Evolutionary conservation across 2,797 vertebrate genomes (phyloP).

Genomic region (Xiphophorus birchmanni): DNA sequence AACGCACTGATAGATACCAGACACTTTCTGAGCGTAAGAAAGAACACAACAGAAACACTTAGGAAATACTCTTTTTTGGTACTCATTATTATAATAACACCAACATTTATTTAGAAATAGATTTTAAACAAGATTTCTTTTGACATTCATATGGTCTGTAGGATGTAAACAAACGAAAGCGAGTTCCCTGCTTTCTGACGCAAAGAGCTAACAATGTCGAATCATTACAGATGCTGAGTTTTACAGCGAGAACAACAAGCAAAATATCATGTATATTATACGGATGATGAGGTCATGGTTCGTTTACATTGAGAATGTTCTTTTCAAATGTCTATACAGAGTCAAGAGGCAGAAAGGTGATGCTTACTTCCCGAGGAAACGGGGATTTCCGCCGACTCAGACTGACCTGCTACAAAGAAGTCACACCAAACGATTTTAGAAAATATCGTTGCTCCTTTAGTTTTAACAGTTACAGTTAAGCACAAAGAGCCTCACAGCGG

Average conservation of each 20-base stretch:
- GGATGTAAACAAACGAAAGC: conserved; percentile 79
- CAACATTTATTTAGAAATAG: conserved; percentile 63
- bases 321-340: conserved; percentile 51
- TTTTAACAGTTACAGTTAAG: conserved; percentile 57
- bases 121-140: conserved; percentile 63
- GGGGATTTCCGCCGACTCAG: conserved; percentile 30
- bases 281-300: conserved; percentile 49
- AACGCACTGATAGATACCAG: conserved; percentile 47
- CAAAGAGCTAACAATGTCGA: conserved; percentile 44
- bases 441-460: conserved; percentile 53
- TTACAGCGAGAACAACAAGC: conserved; percentile 58
- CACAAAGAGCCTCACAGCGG: conserved; percentile 55
- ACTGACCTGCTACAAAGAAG: conserved; percentile 66
- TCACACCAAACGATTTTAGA: conserved; percentile 62
- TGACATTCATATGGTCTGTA: conserved; percentile 84
- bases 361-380: conserved; percentile 21
- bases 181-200: conserved; percentile 40
- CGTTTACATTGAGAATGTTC: conserved; percentile 46
- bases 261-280: conserved; percentile 53
- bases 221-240: conserved; percentile 28
- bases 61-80: conserved; percentile 55
- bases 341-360: conserved; percentile 36
- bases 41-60: conserved; percentile 48
- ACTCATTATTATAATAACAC: conserved; percentile 59
- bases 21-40: conserved; percentile 54